phyloP scores from a whole-genome alignment of 92 coral and sea anemone genomes.

The Scolanthus callimorphus region DNA sequence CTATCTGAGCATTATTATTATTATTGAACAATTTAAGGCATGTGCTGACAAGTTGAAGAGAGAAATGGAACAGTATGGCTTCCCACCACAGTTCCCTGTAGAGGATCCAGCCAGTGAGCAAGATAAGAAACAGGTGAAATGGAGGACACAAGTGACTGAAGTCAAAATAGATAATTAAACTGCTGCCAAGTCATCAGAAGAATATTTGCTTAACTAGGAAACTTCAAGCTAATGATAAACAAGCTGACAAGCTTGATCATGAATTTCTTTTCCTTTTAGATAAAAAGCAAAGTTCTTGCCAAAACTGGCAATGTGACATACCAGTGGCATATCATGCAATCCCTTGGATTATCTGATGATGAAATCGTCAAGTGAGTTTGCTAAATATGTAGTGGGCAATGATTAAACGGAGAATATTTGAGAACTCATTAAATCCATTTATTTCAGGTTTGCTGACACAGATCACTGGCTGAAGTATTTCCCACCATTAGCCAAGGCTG shows the following conservation, averaged over 20 bases:
- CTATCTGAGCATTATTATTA: no score
- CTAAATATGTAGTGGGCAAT: no score
- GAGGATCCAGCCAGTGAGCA: conserved; percentile 29
- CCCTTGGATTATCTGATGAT: conserved; percentile 77
- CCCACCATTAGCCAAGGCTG: conserved; percentile 91
- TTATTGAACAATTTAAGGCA: no score
- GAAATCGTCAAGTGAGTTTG: conserved; percentile 72
- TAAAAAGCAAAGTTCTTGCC: conserved; percentile 95
- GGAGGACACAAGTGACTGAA: no score
- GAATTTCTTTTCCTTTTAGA: conserved; percentile 37
- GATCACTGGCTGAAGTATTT: conserved; percentile 90
- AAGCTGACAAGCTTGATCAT: no score
- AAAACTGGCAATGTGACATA: conserved; percentile 85
- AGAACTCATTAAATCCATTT: not conserved
- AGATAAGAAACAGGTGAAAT: conserved; percentile 51
- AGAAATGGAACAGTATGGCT: conserved; percentile 81
- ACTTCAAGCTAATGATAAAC: no score
- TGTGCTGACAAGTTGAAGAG: conserved; percentile 95
- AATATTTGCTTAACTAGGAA: no score
- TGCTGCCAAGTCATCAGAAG: no score
- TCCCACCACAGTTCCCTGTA: conserved; percentile 88
- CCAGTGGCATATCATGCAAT: conserved; percentile 97
- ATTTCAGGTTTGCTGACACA: conserved; percentile 80
- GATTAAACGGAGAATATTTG: not conserved
- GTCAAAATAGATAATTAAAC: no score